phyloP scores from a whole-genome alignment of 2,888 invertebrate genomes.

The Pseudococcus jackbeardsleyi region DNA sequence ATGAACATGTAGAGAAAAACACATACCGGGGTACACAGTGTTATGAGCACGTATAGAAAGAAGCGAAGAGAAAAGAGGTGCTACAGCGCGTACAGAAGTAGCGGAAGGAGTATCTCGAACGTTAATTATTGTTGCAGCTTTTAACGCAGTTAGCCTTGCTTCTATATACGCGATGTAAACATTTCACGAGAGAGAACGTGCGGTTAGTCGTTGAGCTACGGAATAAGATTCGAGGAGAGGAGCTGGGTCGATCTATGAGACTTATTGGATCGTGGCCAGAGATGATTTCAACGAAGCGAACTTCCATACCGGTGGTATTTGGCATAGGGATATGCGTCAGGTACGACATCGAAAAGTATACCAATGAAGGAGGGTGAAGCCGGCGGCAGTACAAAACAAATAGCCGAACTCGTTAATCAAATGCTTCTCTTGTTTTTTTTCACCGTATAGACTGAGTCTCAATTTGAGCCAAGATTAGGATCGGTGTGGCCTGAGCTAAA shows the following conservation, averaged over 20 bases:
- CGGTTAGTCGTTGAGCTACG: neutral
- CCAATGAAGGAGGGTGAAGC: neutral
- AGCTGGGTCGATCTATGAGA: neutral
- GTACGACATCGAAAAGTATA: neutral
- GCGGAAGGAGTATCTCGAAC: too few species aligned
- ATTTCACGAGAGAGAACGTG: neutral
- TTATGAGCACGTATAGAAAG: too few species aligned
- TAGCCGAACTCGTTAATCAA: constrained; percentile 15
- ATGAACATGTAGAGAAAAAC: too few species aligned
- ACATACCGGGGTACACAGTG: too few species aligned
- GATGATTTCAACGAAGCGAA: constrained; percentile 44
- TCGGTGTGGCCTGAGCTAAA: neutral
- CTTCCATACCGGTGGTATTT: constrained; percentile 46
- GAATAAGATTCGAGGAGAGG: neutral
- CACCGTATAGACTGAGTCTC: neutral
- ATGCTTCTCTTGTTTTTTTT: neutral
- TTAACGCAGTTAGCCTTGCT: neutral
- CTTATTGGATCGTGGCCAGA: constrained; percentile 21
- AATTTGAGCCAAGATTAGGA: constrained; percentile 4
- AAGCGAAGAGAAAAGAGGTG: too few species aligned
- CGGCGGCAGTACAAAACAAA: neutral
- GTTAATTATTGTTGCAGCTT: too few species aligned
- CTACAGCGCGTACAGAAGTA: too few species aligned
- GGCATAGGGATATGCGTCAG: constrained; percentile 33
- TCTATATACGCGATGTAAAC: neutral